phyloP scores from a whole-genome alignment of 2,888 invertebrate species.

The Alcis repandata region DNA sequence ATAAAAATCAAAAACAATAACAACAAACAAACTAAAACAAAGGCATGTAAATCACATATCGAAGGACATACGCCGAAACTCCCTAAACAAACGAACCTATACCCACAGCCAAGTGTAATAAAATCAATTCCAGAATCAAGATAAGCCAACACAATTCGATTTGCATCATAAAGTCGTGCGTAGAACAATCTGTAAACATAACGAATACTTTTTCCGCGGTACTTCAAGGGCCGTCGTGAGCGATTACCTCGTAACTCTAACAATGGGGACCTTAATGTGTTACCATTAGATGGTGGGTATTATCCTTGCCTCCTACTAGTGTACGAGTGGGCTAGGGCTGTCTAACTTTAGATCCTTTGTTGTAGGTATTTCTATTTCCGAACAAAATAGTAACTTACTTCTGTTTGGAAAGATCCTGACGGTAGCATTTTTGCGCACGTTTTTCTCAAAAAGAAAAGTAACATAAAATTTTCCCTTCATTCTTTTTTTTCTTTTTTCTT shows the following conservation, averaged over 20 bases:
- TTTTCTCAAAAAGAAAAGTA: too few relatives aligned
- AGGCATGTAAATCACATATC: too few relatives aligned
- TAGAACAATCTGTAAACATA: constrained; percentile 38
- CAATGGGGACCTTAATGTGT: constrained; percentile 69
- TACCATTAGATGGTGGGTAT: constrained; percentile 66
- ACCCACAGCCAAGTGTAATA: not conserved
- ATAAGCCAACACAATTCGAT: constrained; percentile 20
- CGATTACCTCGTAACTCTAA: constrained; percentile 72
- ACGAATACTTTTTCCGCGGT: constrained; percentile 51
- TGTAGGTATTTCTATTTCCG: too few relatives aligned
- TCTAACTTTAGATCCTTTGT: constrained; percentile 10
- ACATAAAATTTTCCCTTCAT: too few relatives aligned
- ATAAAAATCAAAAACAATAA: too few relatives aligned
- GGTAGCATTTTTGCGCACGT: too few relatives aligned
- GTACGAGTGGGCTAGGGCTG: constrained; percentile 63
- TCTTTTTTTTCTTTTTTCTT: too few relatives aligned
- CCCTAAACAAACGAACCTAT: not conserved
- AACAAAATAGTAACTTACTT: too few relatives aligned
- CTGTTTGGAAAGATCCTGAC: too few relatives aligned
- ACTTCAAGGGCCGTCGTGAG: constrained; percentile 63
- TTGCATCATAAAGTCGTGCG: constrained; percentile 33
- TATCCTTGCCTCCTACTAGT: constrained; percentile 76
- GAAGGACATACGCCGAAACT: too few relatives aligned
- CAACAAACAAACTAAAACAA: too few relatives aligned
- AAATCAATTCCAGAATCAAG: constrained; percentile 13